Base-by-base conservation (phyloP, 2,888 invertebrate genomes). In the Rhagonycha fulva region DNA sequence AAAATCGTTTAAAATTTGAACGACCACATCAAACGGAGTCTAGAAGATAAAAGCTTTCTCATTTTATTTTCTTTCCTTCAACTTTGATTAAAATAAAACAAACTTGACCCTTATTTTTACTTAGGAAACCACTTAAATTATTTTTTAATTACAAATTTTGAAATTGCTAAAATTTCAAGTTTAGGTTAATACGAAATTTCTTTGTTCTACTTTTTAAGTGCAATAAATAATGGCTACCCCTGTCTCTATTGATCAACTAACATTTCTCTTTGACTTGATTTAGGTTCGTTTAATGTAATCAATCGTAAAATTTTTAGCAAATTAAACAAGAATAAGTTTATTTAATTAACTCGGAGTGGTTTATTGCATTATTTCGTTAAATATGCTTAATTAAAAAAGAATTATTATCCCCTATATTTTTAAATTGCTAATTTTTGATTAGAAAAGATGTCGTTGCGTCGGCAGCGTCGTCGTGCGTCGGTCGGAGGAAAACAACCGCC, bases 221-320 rank as follows among this genome's bases (percentile, higher is more conserved):
- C 26, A 66, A 66, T 66, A 66, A 66, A 66, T 66, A 66, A 66
- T 66, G 63, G 63, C 63, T 66, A 66, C 63, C 63, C 63, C 63
- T 66, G 63, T 66, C 63, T 66, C 63, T 66, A 66, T 66, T 66
- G 63, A 66, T 66, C 63, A 66, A 24, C 63, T 26, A 66, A 26
- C 63, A 26, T 24, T 47, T 66, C 63, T 66, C 63, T 66, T 66
- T 66, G 63, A 66, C 63, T 66, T 66, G 63, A 66, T 66, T 66
- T 66, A 66, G 63, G 63, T 66, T 66, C 24, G 63, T 66, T 47
- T 26, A 66, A 23, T 66, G 24, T 66, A 66, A 66, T 66, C 63
- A 26, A 66, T 66, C 26, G 63, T 66, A 66, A 66, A 66, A 19
- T 66, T 66, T 66, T 66, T 66, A 66, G 24, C 26, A 66, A 66